Percentiles rank a stretch among this genome's conserved stretches.
These are phyloP conservation scores for Drosophila athabasca DNA, from an alignment of 1,140 invertebrate species.

Conservation along the genomic window DNA sequence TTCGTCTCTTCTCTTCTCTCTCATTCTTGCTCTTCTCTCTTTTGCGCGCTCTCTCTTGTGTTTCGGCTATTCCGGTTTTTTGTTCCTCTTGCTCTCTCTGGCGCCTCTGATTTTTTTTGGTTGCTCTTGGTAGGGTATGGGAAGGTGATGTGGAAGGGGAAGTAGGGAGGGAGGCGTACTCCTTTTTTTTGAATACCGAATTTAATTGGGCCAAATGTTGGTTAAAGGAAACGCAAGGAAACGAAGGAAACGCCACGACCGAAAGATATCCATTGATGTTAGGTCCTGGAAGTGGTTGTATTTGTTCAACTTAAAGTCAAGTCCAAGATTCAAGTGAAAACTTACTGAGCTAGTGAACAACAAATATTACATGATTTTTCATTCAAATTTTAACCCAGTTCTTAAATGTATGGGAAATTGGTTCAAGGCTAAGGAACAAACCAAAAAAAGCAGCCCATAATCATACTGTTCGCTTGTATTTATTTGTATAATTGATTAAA, in stretches of 20 bases:
- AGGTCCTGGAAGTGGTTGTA: neutral
- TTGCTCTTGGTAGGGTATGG: neutral
- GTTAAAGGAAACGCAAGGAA: slow-evolving; percentile 16
- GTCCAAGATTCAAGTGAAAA: too few species aligned
- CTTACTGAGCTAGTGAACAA: too few species aligned
- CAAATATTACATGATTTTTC: too few species aligned
- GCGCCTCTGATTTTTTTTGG: slow-evolving; percentile 26
- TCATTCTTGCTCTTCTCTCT: slow-evolving; percentile 30
- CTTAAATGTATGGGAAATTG: too few species aligned
- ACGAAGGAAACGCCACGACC: neutral
- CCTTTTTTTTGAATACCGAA: slow-evolving; percentile 43
- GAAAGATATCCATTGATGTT: slow-evolving; percentile 3
- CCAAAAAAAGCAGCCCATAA: too few species aligned
- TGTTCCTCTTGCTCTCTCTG: slow-evolving; percentile 14
- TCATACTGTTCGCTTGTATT: too few species aligned
- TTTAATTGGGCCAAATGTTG: slow-evolving; percentile 52
- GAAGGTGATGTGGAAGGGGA: neutral
- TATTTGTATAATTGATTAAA: too few species aligned
- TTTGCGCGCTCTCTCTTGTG: slow-evolving; percentile 32
- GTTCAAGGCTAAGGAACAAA: too few species aligned
- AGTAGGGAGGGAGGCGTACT: slow-evolving; percentile 25
- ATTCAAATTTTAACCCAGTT: too few species aligned
- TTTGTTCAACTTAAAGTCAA: too few species aligned
- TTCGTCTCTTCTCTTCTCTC: slow-evolving; percentile 25
- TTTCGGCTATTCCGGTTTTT: slow-evolving; percentile 64